phyloP scores from a whole-genome alignment of 2,888 invertebrate species.

The Morpho deidamia region DNA sequence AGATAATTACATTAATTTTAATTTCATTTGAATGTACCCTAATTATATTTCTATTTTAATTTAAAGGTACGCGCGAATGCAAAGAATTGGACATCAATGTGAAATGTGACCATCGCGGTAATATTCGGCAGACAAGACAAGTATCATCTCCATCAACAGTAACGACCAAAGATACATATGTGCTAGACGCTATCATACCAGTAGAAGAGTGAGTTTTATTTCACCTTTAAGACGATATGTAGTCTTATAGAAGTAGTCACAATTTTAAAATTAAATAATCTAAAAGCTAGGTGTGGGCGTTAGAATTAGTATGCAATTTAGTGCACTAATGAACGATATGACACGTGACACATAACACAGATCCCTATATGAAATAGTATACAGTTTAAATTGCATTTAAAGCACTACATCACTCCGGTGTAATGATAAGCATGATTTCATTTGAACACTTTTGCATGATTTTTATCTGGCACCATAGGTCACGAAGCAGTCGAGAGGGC shows the following conservation, averaged over 20 bases:
- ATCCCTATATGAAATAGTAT: neutral
- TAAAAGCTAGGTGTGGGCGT: constrained; percentile 19
- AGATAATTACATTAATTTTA: too few species aligned
- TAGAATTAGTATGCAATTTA: constrained; percentile 6
- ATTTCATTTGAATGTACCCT: too few species aligned
- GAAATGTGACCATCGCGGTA: constrained; percentile 90
- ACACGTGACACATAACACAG: neutral
- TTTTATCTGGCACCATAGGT: constrained; percentile 81
- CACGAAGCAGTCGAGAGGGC: constrained; percentile 84
- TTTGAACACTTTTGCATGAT: constrained; percentile 70
- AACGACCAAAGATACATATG: constrained; percentile 88
- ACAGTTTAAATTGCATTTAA: neutral
- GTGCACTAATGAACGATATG: constrained; percentile 9
- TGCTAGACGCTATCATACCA: constrained; percentile 88
- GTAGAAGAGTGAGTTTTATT: constrained; percentile 87
- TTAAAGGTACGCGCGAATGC: constrained; percentile 86
- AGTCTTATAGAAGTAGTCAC: neutral
- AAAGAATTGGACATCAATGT: constrained; percentile 94
- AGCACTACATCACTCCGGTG: constrained; percentile 14
- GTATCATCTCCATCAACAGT: constrained; percentile 68
- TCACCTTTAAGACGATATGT: neutral
- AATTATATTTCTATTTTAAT: neutral
- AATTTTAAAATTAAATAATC: neutral
- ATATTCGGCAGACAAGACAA: constrained; percentile 82
- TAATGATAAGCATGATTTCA: constrained; percentile 45